Evolutionary conservation across 2,888 invertebrate species (phyloP).

Genomic region (Hipparchia sbordonii): DNA sequence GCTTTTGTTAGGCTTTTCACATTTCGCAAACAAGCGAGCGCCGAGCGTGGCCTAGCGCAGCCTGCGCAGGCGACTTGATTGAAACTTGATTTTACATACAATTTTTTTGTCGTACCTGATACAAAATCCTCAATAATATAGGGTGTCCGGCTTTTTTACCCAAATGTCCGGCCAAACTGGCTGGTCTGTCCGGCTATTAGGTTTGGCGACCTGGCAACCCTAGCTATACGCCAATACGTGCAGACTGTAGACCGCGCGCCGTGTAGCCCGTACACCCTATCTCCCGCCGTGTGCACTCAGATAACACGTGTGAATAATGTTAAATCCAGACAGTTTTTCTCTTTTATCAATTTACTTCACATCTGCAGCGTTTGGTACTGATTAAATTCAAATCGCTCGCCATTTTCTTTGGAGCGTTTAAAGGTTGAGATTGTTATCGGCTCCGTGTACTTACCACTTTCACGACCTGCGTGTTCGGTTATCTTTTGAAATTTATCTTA

Average conservation of each 20-base stretch:
- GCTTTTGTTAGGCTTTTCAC: no score
- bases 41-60: no score
- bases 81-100: no score
- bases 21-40: no score
- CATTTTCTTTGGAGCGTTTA: slow-evolving; percentile 45
- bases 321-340: slow-evolving; percentile 70
- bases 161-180: no score
- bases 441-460: slow-evolving; percentile 44
- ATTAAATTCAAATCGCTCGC: slow-evolving; percentile 56
- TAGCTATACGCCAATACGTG: slow-evolving; percentile 3
- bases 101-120: no score
- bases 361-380: slow-evolving; percentile 66
- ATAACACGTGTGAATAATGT: slow-evolving; percentile 78
- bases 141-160: no score
- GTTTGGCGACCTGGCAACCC: no score
- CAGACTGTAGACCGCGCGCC: not conserved
- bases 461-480: slow-evolving; percentile 43
- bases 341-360: slow-evolving; percentile 72
- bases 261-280: slow-evolving; percentile 38
- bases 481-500: slow-evolving; percentile 41
- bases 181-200: no score
- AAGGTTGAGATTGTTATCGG: slow-evolving; percentile 45
- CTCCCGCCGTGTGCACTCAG: slow-evolving; percentile 64
- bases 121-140: no score
- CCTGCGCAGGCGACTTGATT: no score